Evolutionary conservation across 2,113 vertebrate species (phyloP).

Genomic region (Leptocoma aspasia): DNA sequence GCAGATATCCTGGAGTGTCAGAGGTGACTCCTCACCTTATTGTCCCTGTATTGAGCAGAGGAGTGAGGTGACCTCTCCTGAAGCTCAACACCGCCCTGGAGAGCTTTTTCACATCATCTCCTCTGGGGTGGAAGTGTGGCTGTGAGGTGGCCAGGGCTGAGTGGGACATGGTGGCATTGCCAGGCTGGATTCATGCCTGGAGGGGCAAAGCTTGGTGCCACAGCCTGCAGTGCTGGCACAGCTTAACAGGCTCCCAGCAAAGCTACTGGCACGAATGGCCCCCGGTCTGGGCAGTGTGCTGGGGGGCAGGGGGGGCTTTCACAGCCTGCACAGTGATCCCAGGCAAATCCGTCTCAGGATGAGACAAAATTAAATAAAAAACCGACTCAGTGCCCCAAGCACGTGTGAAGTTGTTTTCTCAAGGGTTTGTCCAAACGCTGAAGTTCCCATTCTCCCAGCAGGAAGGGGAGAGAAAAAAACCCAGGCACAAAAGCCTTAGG

Average conservation of each 20-base stretch:
- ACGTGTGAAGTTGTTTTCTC: conserved; percentile 14
- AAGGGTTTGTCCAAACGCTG: background rate
- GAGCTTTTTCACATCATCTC: background rate
- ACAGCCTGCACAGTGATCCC: background rate
- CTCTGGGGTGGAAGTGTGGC: background rate
- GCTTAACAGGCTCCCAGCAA: background rate
- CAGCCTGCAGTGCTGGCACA: background rate
- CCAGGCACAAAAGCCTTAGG: conserved; percentile 2
- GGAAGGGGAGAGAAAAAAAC: conserved; percentile 17
- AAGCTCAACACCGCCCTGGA: background rate
- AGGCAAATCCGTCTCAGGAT: background rate
- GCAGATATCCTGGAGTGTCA: background rate
- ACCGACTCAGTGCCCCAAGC: background rate
- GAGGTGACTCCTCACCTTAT: background rate
- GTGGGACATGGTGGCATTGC: background rate
- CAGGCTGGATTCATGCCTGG: background rate
- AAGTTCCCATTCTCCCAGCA: conserved; percentile 36
- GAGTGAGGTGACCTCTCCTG: background rate
- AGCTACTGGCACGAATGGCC: background rate
- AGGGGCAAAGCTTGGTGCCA: background rate
- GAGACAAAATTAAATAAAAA: background rate
- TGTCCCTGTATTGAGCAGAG: background rate
- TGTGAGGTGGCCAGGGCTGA: background rate
- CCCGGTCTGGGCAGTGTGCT: background rate
- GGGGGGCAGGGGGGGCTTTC: background rate